Evolutionary conservation across 2,797 vertebrate species (phyloP), one percentile per base, ranked within the genome.

Genomic region (Trachops cirrhosus): DNA sequence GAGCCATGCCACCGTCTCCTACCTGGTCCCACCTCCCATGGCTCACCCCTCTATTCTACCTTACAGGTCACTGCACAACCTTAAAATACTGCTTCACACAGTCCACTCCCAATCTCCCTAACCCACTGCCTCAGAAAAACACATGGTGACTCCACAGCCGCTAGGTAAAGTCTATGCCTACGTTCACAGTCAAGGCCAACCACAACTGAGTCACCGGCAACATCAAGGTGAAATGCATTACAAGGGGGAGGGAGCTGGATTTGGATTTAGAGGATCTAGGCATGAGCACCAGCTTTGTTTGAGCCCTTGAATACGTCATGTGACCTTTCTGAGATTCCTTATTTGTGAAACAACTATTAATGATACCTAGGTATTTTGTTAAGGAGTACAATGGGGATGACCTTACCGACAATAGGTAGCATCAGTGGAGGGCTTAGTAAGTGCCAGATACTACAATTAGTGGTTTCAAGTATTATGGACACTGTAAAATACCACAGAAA

Each of bases 401-500:
- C 22, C 39, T 89, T 15, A 39, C 52, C 21, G 68, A 46, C 15
- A 78, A 46, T 3, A 83, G 24, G 24, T 9, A 77, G 75, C 67
- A 73, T 54, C 67, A 21, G n/a, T 1, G 78, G 54, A 52, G 6
- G 22, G 24, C 68, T 68, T 74, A 50, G 57, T n/a, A 7, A 54
- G 54, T 37, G 67, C n/a, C 82, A 89, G 91, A 54, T 71, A 54
- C 44, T 22, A n/a, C 5, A 2, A 39, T 59, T 48, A 44, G 44
- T 48, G 46, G 29, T 75, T 70, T 70, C 26, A 79, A 92, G 88
- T 46, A 86, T 64, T 84, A 83, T 7, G 91, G 73, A 67, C 75
- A 82, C 78, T 94, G 73, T 93, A 91, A 93, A 93, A 73, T 83
- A 79, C 96, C 74, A 92, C 16, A 85, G 41, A 73, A 89, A 90